These are phyloP conservation scores for Phaethon lepturus DNA, from an alignment of 2,113 vertebrate species.

Conservation along the genomic window DNA sequence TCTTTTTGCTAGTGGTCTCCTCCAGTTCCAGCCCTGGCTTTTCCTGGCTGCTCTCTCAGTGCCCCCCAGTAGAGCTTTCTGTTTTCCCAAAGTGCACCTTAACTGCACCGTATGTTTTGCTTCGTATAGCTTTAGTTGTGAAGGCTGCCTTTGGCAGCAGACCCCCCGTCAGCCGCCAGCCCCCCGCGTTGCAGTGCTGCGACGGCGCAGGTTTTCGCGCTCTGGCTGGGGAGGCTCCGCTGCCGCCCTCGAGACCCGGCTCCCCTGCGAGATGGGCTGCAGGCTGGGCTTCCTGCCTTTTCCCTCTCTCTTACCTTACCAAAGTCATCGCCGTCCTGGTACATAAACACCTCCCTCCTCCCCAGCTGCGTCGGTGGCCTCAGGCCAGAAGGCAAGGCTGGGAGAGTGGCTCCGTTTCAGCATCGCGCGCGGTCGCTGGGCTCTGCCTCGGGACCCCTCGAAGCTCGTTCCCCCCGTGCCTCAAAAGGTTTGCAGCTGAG, in stretches of 20 bases:
- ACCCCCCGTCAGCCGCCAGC: background rate
- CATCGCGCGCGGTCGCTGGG: rapidly evolving
- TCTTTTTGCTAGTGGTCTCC: background rate
- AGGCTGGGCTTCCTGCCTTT: background rate
- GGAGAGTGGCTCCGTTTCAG: rapidly evolving
- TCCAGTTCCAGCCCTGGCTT: background rate
- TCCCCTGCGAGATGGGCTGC: background rate
- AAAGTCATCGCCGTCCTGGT: background rate
- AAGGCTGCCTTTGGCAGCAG: background rate
- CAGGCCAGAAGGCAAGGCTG: background rate
- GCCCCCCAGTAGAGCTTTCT: background rate
- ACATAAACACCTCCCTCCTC: background rate
- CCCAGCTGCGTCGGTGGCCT: background rate
- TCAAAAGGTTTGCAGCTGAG: background rate
- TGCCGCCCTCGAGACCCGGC: background rate
- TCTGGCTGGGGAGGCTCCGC: background rate
- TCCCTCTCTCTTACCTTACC: background rate
- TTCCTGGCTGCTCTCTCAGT: background rate
- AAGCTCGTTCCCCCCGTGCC: background rate
- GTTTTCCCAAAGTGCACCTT: background rate
- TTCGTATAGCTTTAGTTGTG: background rate
- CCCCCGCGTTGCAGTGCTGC: background rate
- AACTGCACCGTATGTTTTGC: background rate
- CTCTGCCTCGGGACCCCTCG: rapidly evolving
- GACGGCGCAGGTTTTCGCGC: background rate